Base-by-base conservation (phyloP, 2,113 vertebrate genomes). In the Nycticebus coucang region DNA sequence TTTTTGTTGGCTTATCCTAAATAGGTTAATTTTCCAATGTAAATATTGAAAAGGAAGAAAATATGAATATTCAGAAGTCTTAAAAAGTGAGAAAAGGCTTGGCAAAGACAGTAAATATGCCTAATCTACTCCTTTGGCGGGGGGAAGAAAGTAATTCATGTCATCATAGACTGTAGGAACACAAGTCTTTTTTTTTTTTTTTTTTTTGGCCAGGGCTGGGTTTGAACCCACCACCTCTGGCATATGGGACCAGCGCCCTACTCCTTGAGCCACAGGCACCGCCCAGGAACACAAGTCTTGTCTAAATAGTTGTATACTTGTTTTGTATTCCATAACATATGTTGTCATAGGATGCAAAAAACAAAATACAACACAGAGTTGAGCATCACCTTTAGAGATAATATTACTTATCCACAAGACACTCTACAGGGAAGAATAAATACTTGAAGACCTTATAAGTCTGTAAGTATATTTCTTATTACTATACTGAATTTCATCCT, bases 51-150 rank as follows among this genome's bases (percentile, higher is more conserved):
- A 64, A 69, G 14, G 21, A 50, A 45, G 10, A 17, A 45, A 82
- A 74, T 55, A 17, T 93, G 55, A 72, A 88, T 89, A 91, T 82
- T 86, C 37, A 59, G 60, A 96, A 75, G 17, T 92, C 41, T 89
- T 82, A 64, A 85, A 93, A 89, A 45, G 55, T 92, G 45, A 91
- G 50, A 93, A 93, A 92, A 95, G n/a, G 0, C 5, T 91, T 93
- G 57, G 57, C 74, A 94, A 93, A 82, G 2, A n/a, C 21, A 92
- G 17, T 7, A 93, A 91, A 69, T 75, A 91, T 86, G 68, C 22
- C 19, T 90, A 77, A 80, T 50, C 37, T 59, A 21, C 15, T 64
- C 2, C 17, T 94, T 33, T 72, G 14, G 35, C 22, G 4, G 53
- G 18, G 14, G 13, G 9, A 15, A 57, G 59, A 53, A 55, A 68